Percentiles rank a stretch among this genome's conserved stretches.
phyloP scores from a whole-genome alignment of 2,797 vertebrate species.

The Calcarius lapponicus region DNA sequence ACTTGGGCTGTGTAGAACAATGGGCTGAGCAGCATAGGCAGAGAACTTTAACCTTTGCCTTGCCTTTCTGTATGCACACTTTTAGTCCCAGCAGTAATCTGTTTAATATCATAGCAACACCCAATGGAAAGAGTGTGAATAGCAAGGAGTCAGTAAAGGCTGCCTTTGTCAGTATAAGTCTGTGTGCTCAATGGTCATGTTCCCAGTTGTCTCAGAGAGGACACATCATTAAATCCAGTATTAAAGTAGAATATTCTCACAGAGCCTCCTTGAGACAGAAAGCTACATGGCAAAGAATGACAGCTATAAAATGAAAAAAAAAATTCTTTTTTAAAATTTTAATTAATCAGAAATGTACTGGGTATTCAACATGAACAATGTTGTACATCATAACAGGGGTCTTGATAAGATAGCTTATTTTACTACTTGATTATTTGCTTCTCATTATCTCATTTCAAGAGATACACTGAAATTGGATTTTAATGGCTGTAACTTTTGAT shows the following conservation, averaged over 20 bases:
- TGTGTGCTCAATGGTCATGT: not conserved
- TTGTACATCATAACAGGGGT: not conserved
- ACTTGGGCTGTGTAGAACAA: not conserved
- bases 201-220: not conserved
- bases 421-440: not conserved
- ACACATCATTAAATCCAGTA: not conserved
- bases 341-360: not conserved
- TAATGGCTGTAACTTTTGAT: not conserved
- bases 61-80: not conserved
- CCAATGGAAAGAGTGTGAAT: constrained; percentile 73
- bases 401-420: not conserved
- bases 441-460: not conserved
- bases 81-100: constrained; percentile 23
- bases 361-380: not conserved
- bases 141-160: constrained; percentile 45
- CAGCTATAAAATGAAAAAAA: not conserved
- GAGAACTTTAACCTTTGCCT: not conserved
- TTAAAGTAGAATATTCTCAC: not conserved
- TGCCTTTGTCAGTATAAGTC: not conserved
- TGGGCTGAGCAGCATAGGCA: not conserved
- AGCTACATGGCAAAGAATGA: not conserved
- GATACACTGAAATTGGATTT: not conserved
- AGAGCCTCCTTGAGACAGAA: not conserved
- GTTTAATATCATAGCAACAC: constrained; percentile 75
- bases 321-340: not conserved